Conservation (phyloP, 2,888 invertebrate genomes). For the Stenichneumon culpator region DNA sequence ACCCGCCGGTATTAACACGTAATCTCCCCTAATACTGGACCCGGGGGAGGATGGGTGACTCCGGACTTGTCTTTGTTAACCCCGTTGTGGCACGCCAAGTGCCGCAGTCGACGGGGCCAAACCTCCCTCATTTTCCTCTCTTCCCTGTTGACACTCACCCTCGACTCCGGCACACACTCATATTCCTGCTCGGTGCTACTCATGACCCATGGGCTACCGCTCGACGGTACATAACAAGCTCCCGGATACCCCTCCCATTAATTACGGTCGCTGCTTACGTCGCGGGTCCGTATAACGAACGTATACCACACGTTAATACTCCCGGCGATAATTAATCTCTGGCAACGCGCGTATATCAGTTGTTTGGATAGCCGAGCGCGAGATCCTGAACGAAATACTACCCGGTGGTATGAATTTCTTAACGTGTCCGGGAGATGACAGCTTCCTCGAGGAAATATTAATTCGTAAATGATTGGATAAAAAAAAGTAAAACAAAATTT, state of each 20-base stretch:
- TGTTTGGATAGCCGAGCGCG: slow-evolving; percentile 18
- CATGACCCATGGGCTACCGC: slow-evolving; percentile 57
- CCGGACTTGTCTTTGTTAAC: slow-evolving; percentile 75
- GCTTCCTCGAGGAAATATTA: not conserved
- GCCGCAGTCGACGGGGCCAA: slow-evolving; percentile 45
- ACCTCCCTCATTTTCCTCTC: slow-evolving; percentile 42
- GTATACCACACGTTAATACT: slow-evolving; percentile 79
- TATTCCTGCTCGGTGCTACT: slow-evolving; percentile 30
- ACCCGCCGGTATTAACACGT: slow-evolving; percentile 72
- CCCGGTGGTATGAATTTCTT: not conserved
- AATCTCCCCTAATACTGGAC: slow-evolving; percentile 74
- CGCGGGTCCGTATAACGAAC: slow-evolving; percentile 72
- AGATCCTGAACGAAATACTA: not conserved
- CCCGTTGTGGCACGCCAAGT: slow-evolving; percentile 58
- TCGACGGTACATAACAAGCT: slow-evolving; percentile 64
- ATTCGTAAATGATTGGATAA: too few relatives aligned
- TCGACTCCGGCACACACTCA: slow-evolving; percentile 19
- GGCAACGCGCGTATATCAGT: slow-evolving; percentile 25
- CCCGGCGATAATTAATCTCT: slow-evolving; percentile 76
- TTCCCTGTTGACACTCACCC: slow-evolving; percentile 55
- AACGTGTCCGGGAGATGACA: not conserved
- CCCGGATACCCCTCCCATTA: slow-evolving; percentile 70
- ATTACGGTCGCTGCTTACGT: slow-evolving; percentile 74
- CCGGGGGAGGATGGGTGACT: slow-evolving; percentile 64
- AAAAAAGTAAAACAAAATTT: too few relatives aligned